phyloP scores from a whole-genome alignment of 2,888 invertebrate genomes.

The Neocrepidodera transversa region DNA sequence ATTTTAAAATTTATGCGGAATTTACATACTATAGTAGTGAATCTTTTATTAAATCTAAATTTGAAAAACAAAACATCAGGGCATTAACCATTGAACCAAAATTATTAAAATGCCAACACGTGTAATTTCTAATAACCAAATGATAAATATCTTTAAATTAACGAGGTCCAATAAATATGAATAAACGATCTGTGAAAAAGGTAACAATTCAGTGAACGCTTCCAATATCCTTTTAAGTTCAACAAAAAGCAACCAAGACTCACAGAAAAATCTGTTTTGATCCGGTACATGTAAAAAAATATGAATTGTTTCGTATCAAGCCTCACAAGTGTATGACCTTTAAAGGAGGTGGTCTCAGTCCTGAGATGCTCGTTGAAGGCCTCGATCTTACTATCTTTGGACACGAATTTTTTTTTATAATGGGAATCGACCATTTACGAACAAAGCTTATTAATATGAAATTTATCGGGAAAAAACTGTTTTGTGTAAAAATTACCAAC shows the following conservation, averaged over 20 bases:
- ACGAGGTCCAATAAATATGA: too few relatives aligned
- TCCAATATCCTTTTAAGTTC: constrained; percentile 10
- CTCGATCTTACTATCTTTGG: constrained; percentile 16
- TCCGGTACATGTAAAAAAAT: constrained; percentile 14
- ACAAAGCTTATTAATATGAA: constrained; percentile 19
- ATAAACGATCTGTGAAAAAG: too few relatives aligned
- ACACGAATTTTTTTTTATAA: constrained; percentile 5
- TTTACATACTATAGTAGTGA: constrained; percentile 6
- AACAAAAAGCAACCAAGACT: constrained; percentile 1
- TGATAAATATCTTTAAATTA: too few relatives aligned
- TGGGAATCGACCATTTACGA: constrained; percentile 16
- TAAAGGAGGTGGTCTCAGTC: constrained; percentile 19
- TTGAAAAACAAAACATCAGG: too few relatives aligned
- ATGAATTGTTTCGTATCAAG: constrained; percentile 15
- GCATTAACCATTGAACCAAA: neutral
- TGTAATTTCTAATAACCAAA: too few relatives aligned
- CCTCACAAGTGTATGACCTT: constrained; percentile 14
- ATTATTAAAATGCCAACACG: neutral
- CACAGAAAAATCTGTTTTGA: constrained; percentile 21
- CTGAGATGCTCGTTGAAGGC: constrained; percentile 11
- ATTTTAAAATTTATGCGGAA: neutral
- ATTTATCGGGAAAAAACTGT: neutral
- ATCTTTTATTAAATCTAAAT: neutral
- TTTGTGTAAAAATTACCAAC: too few relatives aligned
- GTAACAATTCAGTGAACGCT: neutral